A percentile compares a stretch with the other conserved stretches of the same genome.
Evolutionary conservation across 2,113 vertebrate genomes (phyloP).

Genomic region (Sinosuthora webbiana): DNA sequence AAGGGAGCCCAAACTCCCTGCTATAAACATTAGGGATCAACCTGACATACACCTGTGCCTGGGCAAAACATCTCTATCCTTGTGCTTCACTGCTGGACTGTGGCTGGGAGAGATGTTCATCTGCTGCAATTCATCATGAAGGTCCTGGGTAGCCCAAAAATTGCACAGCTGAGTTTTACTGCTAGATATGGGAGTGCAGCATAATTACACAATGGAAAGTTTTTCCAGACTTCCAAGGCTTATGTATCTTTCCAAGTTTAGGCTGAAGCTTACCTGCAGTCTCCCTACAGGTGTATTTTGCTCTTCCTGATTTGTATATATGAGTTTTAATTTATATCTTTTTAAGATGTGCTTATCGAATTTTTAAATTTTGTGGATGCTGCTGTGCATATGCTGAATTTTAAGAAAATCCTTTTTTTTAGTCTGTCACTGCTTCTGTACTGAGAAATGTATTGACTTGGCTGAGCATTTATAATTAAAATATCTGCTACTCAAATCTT

Average conservation of each 20-base stretch:
- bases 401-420: not conserved
- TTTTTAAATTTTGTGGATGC: not conserved
- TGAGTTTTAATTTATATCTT: not conserved
- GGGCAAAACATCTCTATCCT: not conserved
- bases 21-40: not conserved
- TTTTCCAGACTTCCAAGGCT: not conserved
- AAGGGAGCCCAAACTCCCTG: not conserved
- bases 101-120: rapidly evolving
- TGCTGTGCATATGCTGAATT: not conserved
- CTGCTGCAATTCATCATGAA: not conserved
- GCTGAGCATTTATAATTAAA: constrained; percentile 1
- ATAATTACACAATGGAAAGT: rapidly evolving
- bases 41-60: not conserved
- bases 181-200: not conserved
- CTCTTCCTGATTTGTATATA: not conserved
- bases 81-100: rapidly evolving
- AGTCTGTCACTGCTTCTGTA: not conserved
- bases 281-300: not conserved
- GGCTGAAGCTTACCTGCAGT: not conserved
- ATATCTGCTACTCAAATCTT: not conserved
- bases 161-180: not conserved
- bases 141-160: not conserved
- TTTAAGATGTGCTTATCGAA: not conserved
- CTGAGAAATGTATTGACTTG: not conserved
- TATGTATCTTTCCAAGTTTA: not conserved